These are phyloP conservation scores for Drosophila histrio DNA, from an alignment of 2,888 invertebrate genomes.

Conservation along the genomic window DNA sequence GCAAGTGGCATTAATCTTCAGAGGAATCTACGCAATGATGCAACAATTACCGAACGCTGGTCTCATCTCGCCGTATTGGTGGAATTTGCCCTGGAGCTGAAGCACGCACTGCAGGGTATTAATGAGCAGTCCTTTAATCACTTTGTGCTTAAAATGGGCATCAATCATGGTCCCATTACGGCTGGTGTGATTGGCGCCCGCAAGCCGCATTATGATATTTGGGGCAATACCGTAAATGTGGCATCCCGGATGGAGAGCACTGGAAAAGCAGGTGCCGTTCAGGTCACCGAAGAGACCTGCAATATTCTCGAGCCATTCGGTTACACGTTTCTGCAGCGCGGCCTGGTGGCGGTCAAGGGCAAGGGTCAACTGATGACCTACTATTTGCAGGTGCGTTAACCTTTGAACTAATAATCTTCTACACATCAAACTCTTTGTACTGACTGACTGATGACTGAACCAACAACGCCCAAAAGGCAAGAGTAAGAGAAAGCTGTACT, in stretches of 20 bases:
- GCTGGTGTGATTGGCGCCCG: conserved; percentile 97
- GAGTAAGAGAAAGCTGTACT: no score
- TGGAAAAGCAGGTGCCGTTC: conserved; percentile 96
- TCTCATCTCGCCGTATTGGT: conserved; percentile 93
- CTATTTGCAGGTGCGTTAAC: conserved; percentile 89
- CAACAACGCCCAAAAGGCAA: no score
- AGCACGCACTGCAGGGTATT: conserved; percentile 94
- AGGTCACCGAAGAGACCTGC: conserved; percentile 98
- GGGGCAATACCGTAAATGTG: conserved; percentile 98
- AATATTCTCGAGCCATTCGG: conserved; percentile 94
- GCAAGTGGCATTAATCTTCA: conserved; percentile 95
- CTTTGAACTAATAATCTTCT: neutral
- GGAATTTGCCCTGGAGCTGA: conserved; percentile 95
- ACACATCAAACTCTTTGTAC: neutral
- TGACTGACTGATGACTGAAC: no score
- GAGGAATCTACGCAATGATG: conserved; percentile 88
- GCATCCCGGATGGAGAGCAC: conserved; percentile 99
- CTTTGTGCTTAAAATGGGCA: conserved; percentile 96
- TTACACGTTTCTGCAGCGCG: conserved; percentile 96
- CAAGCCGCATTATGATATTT: conserved; percentile 98
- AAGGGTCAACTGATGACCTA: conserved; percentile 98
- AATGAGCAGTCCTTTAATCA: conserved; percentile 98
- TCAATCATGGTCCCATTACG: conserved; percentile 97
- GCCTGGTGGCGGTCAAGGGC: conserved; percentile 97
- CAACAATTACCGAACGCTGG: conserved; percentile 91